Base-by-base conservation (phyloP, 2,888 invertebrate genomes). In the Ectropis crepuscularia region DNA sequence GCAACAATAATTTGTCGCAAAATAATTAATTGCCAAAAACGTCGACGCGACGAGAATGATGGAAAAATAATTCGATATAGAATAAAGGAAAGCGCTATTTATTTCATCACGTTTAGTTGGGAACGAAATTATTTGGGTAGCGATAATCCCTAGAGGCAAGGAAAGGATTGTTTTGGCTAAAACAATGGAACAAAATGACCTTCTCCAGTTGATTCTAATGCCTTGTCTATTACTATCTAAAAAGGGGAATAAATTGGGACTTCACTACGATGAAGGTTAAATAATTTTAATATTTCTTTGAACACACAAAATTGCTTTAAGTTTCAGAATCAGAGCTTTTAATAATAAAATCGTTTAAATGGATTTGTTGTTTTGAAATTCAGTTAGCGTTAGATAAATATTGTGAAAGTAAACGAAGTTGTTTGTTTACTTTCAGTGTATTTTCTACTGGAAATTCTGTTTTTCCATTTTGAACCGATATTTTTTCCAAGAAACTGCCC, bases 1-100 rank as follows among this genome's bases (percentile, higher is more conserved):
- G 81, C 81, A 85, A 83, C 85, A 85, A 87, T 86, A 88, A 88
- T 88, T 87, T 86, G 87, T 85, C 87, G 80, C 72, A 71, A 77
- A 79, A 83, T 84, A 72, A 80, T 80, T 81, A 80, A 81, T 81
- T 79, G 74, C 69, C 68, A 48, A 61, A 53, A 58, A 63, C 42
- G 58, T 41, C 58, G 59, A 39, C 55, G 68, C 72, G 63, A 68
- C 66, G 72, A 73, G 79, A 80, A 79, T 80, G 81, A 84, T 84
- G 82, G 82, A 75, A 79, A 85, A 82, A 82, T 86, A 84, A 86
- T 80, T 82, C 74, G 76, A 80, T 85, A 84, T 81, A 82, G 72
- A 73, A 75, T 74, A 72, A 67, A 67, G 64, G 69, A 70, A 74
- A 76, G 47, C 41, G 64, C 47, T 59, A 63, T 63, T 65, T 61